Evolutionary conservation across 1,140 invertebrate genomes (phyloP), one percentile per base, ranked within the genome.

Genomic region (Sarcophaga peregrina): DNA sequence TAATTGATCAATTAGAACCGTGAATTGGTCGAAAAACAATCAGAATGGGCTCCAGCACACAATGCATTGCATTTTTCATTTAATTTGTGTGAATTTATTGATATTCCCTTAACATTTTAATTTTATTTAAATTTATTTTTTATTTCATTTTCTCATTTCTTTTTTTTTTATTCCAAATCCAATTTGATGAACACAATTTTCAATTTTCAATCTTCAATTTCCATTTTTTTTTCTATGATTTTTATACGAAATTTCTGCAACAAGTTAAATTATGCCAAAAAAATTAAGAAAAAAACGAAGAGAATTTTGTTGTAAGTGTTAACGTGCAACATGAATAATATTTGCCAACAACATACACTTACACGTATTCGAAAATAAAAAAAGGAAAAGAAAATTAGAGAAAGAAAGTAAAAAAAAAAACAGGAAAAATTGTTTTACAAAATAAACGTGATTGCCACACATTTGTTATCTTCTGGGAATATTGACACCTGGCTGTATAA

Each of bases 371-470:
- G 4, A 37, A 37, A 54, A 54, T 9, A 54, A 54, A 10, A 58
- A 58, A 58, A 58, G 13, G 13, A 13, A 58, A 37, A 37, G 25
- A 37, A 37, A 37, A 2, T 37, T 37, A 37, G 25, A 37, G 25
- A 37, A 37, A 37, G 25, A 37, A 37, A 37, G 4, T 1, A 37
- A 37, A 37, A 37, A 37, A 37, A 37, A 37, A 4, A 4, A 37
- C 1, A 37, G 25, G 25, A 37, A 37, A 37, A 37, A 37, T 37
- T 37, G 25, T 37, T 37, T 37, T 37, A 37, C n/a, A n/a, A 58
- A 58, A 58, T 58, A 58, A 58, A 58, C 54, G 54, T 58, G 54
- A 58, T 58, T 58, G 54, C 54, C n/a, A n/a, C 54, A n/a, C n/a
- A 58, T 58, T 58, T 58, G 54, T 58, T 58, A 58, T 58, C 54